Percentiles rank a stretch among this genome's conserved stretches.
Evolutionary conservation across 2,113 vertebrate species (phyloP).

Genomic region (Misgurnus mizolepis): DNA sequence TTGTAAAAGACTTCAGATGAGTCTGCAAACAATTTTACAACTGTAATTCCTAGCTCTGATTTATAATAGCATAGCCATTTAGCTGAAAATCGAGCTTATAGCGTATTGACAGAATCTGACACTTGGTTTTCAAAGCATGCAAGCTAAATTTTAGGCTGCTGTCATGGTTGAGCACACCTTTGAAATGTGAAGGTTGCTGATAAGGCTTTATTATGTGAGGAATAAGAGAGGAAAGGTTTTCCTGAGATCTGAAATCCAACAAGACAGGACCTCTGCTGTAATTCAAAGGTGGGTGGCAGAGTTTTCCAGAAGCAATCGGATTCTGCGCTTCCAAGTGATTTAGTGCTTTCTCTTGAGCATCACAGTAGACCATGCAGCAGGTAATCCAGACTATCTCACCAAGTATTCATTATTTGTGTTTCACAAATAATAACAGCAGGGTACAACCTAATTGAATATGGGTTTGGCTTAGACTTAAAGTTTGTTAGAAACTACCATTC

Average conservation of each 20-base stretch:
- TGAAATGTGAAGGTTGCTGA: conserved; percentile 28
- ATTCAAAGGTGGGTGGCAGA: background rate
- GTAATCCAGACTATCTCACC: conserved; percentile 1
- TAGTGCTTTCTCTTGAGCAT: conserved; percentile 23
- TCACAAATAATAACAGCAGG: no score
- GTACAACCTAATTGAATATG: no score
- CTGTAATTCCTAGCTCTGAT: background rate
- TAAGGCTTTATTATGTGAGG: conserved; percentile 7
- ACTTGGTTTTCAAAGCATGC: conserved; percentile 9
- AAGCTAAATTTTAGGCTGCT: background rate
- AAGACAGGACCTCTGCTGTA: conserved; percentile 5
- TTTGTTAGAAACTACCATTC: no score
- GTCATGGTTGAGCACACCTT: conserved; percentile 18
- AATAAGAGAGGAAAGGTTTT: background rate
- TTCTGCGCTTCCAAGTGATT: conserved; percentile 26
- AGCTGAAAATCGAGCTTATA: background rate
- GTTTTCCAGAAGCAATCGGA: conserved; percentile 26
- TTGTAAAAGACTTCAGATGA: background rate
- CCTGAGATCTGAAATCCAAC: conserved; percentile 26
- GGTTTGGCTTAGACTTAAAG: no score
- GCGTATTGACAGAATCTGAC: background rate
- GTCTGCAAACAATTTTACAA: background rate
- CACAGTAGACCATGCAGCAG: background rate
- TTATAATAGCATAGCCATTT: background rate
- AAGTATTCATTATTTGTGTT: conserved; percentile 2